Evolutionary conservation across 2,888 invertebrate genomes (phyloP).

Genomic region (Chromoteleia sp.): DNA sequence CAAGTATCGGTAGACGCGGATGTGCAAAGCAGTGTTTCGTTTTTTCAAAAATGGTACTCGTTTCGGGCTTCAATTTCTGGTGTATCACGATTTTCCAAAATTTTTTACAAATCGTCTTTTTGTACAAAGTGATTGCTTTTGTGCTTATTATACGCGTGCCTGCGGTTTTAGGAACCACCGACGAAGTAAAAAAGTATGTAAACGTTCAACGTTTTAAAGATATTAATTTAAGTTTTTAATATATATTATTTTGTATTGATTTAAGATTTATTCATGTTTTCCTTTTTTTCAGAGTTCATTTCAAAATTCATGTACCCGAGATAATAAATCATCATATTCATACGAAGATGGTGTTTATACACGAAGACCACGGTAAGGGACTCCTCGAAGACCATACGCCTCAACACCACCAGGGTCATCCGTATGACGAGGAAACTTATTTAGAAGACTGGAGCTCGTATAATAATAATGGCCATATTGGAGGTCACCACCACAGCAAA

Average conservation of each 20-base stretch:
- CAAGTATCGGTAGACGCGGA: slow-evolving; percentile 36
- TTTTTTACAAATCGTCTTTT: slow-evolving; percentile 17
- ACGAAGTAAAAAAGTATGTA: slow-evolving; percentile 78
- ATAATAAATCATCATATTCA: slow-evolving; percentile 87
- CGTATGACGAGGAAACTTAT: slow-evolving; percentile 85
- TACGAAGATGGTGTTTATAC: slow-evolving; percentile 87
- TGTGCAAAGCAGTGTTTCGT: slow-evolving; percentile 9
- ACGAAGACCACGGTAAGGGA: slow-evolving; percentile 83
- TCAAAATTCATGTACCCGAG: slow-evolving; percentile 87
- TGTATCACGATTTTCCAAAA: background rate
- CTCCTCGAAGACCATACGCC: slow-evolving; percentile 60
- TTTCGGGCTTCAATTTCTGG: slow-evolving; percentile 10
- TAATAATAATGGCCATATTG: slow-evolving; percentile 84
- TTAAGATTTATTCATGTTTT: background rate
- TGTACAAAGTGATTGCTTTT: slow-evolving; percentile 71
- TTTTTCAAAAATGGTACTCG: slow-evolving; percentile 26
- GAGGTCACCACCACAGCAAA: slow-evolving; percentile 66
- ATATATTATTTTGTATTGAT: background rate
- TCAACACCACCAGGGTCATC: slow-evolving; percentile 71
- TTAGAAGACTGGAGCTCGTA: slow-evolving; percentile 78
- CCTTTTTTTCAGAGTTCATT: slow-evolving; percentile 85
- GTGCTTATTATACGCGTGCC: slow-evolving; percentile 71
- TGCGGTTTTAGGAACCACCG: slow-evolving; percentile 65
- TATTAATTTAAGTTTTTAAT: too few relatives aligned
- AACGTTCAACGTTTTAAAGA: background rate